A percentile compares a stretch with the other conserved stretches of the same genome.
Evolutionary conservation across 2,888 invertebrate species (phyloP).

Genomic region (Nomada hirtipes): DNA sequence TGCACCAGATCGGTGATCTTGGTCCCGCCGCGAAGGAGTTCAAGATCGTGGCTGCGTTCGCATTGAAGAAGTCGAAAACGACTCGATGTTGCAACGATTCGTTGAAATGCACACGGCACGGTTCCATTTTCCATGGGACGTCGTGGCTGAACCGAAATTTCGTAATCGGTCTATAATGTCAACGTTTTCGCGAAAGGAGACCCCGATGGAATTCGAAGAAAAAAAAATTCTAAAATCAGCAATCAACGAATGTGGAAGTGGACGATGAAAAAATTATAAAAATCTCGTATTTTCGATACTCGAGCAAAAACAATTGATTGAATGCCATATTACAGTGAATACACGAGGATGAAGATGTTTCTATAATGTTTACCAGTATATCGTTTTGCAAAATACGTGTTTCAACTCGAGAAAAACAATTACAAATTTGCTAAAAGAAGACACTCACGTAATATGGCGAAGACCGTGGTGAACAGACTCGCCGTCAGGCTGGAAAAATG

Average conservation of each 20-base stretch:
- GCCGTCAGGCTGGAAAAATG: conserved; percentile 69
- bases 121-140: conserved; percentile 1
- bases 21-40: conserved; percentile 13
- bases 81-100: conserved; percentile 28
- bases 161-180: conserved; percentile 34
- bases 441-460: conserved; percentile 77
- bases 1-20: conserved; percentile 15
- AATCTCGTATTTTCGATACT: too few relatives aligned
- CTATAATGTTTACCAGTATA: not conserved
- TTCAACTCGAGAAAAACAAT: not conserved
- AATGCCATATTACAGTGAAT: too few relatives aligned
- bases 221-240: not conserved
- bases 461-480: conserved; percentile 59
- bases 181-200: not conserved
- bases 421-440: not conserved
- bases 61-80: conserved; percentile 14
- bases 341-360: not conserved
- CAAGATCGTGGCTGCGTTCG: conserved; percentile 14
- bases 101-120: conserved; percentile 31
- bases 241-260: too few relatives aligned
- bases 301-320: too few relatives aligned
- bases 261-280: not conserved
- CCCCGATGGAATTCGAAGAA: not conserved
- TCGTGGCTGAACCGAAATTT: conserved; percentile 22
- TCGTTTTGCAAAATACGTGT: not conserved